Evolutionary conservation across 2,888 invertebrate species (phyloP).

Genomic region (Philhelius pedissequus): DNA sequence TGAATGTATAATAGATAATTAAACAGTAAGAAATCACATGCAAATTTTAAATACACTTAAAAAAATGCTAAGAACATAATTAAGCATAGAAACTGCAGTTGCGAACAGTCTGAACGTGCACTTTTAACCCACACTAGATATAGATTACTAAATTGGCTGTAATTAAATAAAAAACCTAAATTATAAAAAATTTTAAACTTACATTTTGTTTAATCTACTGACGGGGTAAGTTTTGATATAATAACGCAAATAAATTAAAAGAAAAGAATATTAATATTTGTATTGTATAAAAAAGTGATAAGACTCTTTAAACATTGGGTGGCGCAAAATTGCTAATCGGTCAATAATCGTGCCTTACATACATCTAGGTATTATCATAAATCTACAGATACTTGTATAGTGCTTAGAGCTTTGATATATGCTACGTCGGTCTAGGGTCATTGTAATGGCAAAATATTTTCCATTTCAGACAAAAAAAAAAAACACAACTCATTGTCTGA

Average conservation of each 20-base stretch:
- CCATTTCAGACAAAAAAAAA: too few species aligned
- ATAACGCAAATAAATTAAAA: conserved; percentile 65
- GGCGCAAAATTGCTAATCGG: not conserved
- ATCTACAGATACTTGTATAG: too few species aligned
- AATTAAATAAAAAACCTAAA: conserved; percentile 19
- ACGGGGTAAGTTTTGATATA: conserved; percentile 61
- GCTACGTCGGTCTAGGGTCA: too few species aligned
- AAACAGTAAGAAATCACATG: conserved; percentile 7
- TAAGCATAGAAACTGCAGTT: conserved; percentile 23
- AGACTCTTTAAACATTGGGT: conserved; percentile 18
- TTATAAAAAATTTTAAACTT: conserved; percentile 57
- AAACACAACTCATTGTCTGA: too few species aligned
- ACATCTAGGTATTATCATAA: too few species aligned
- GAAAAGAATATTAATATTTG: conserved; percentile 57
- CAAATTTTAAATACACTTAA: not conserved
- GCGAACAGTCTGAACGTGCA: conserved; percentile 29
- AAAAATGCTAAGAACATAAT: not conserved
- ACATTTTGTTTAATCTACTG: conserved; percentile 69
- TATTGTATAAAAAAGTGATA: conserved; percentile 6
- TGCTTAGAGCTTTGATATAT: too few species aligned
- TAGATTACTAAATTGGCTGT: not conserved
- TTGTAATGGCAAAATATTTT: too few species aligned
- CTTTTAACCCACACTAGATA: conserved; percentile 24
- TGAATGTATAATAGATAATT: not conserved
- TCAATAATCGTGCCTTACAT: not conserved